Evolutionary conservation across 2,888 invertebrate species (phyloP), one percentile per base, ranked within the genome.

Genomic region (Caenorhabditis doughertyi): DNA sequence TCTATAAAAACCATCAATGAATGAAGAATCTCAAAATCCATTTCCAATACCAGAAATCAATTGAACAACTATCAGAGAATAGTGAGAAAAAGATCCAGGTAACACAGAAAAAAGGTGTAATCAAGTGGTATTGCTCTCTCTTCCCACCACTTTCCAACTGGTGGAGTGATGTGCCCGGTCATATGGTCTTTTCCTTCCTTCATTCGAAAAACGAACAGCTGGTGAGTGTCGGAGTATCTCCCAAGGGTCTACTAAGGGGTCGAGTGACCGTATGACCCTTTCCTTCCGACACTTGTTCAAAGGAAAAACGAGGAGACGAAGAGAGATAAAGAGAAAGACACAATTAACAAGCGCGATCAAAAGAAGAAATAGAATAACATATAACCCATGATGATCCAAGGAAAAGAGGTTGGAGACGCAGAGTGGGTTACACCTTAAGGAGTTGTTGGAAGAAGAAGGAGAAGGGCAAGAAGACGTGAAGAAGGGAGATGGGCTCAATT

Each of bases 231-330:
- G n/a, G n/a, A n/a, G n/a, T n/a, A n/a, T n/a, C n/a, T n/a, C n/a
- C n/a, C n/a, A n/a, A n/a, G n/a, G n/a, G n/a, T n/a, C n/a, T n/a
- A n/a, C n/a, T n/a, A 18, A 3, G 18, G 21, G 18, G 65, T 42
- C 39, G 32, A 32, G 51, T 71, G 71, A 71, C 71, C 71, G 71
- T 71, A 71, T 71, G 71, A 71, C 71, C 71, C 51, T 2, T 18
- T 18, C n/a, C n/a, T n/a, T n/a, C n/a, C 21, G 35, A 35, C 35
- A 35, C 5, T 35, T 7, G 5, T 9, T 35, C 35, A 35, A 35
- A 35, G 9, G 35, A 35, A 35, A 35, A 7, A 35, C 9, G 42
- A 16, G 16, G 42, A 60, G 25, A 42, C 13, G 13, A 16, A 21
- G 18, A 55, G 42, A 58, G 13, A 18, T 23, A 47, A 58, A 58